A percentile compares a stretch with the other conserved stretches of the same genome.
These are phyloP conservation scores for Pogonognathellus flavescens DNA, from an alignment of 1,140 invertebrate species.

Conservation along the genomic window DNA sequence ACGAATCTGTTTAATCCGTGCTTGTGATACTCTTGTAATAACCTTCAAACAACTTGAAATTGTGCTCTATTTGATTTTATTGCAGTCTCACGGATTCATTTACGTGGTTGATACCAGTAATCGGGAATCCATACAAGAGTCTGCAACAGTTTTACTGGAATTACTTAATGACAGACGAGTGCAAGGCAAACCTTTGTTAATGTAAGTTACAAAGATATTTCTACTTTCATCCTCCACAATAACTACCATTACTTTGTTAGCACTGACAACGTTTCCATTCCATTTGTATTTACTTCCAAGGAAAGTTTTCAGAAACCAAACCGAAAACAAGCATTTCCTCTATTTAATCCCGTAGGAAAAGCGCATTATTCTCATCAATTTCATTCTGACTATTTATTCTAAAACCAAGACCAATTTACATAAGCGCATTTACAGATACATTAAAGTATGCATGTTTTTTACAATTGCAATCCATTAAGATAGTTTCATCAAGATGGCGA, in stretches of 20 bases:
- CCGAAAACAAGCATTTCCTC: too few species aligned
- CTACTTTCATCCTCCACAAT: background rate
- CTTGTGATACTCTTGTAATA: too few species aligned
- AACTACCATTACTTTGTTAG: background rate
- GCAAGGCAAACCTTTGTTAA: conserved; percentile 54
- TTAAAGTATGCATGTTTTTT: too few species aligned
- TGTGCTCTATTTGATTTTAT: background rate
- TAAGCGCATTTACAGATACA: too few species aligned
- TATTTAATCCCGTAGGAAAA: too few species aligned
- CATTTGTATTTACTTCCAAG: background rate
- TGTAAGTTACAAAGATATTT: conserved; percentile 35
- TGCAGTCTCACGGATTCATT: conserved; percentile 54
- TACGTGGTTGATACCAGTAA: conserved; percentile 57
- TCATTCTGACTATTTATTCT: too few species aligned
- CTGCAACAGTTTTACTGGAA: conserved; percentile 39
- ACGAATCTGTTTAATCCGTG: too few species aligned
- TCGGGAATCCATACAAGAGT: conserved; percentile 44
- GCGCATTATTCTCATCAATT: too few species aligned
- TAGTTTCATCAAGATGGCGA: too few species aligned
- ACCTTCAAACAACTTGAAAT: background rate
- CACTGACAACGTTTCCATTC: background rate
- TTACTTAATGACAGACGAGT: conserved; percentile 51
- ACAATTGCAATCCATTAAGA: too few species aligned
- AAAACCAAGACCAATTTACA: too few species aligned
- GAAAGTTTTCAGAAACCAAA: too few species aligned